A percentile compares a stretch with the other conserved stretches of the same genome.
phyloP scores from a whole-genome alignment of 2,113 vertebrate species.

The Uropsilus gracilis region DNA sequence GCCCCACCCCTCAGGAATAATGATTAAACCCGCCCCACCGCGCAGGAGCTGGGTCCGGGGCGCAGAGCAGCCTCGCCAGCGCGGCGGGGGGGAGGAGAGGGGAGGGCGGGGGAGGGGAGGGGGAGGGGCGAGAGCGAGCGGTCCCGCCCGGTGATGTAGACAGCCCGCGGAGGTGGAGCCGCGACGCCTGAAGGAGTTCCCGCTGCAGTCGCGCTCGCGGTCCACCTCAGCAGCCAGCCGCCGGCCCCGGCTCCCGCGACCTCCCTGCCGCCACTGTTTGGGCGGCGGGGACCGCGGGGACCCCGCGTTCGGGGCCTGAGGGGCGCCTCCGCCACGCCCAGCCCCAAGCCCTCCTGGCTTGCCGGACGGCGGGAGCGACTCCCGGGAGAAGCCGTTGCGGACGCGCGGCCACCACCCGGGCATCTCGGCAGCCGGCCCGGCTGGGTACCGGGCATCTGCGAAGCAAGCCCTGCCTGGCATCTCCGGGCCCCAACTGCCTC shows the following conservation, averaged over 20 bases:
- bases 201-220: constrained; percentile 57
- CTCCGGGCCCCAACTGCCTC: constrained; percentile 26
- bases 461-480: constrained; percentile 5
- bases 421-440: constrained; percentile 34
- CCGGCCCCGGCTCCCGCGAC: constrained; percentile 37
- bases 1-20: constrained; percentile 17
- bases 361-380: constrained; percentile 67
- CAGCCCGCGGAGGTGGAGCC: constrained; percentile 76
- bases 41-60: constrained; percentile 57
- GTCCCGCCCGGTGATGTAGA: constrained; percentile 78
- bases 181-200: constrained; percentile 76
- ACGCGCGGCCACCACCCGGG: constrained; percentile 32
- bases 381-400: constrained; percentile 32
- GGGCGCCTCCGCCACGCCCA: background rate
- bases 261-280: constrained; percentile 33
- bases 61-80: constrained; percentile 10
- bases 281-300: background rate
- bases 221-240: constrained; percentile 43
- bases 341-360: constrained; percentile 14
- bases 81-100: background rate
- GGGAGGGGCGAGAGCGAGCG: constrained; percentile 68
- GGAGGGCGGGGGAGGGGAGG: background rate
- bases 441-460: constrained; percentile 47
- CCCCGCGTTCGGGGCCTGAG: background rate
- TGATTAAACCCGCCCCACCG: constrained; percentile 46